Evolutionary conservation across 2,888 invertebrate genomes (phyloP).

Genomic region (Camptogramma bilineatum): DNA sequence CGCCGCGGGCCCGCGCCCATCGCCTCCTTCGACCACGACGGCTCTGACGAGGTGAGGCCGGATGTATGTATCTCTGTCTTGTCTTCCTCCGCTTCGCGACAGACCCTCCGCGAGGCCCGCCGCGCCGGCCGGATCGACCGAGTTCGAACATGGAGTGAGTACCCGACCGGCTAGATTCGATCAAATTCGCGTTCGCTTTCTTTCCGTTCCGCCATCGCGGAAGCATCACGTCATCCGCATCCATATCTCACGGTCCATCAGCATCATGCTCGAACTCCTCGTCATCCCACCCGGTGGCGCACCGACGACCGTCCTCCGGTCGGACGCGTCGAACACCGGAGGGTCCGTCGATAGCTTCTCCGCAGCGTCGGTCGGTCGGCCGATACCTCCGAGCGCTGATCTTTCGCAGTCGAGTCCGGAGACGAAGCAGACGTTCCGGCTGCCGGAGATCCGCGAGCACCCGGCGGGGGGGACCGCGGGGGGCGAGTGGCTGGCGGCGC

Average conservation of each 20-base stretch:
- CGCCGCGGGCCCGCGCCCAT: slow-evolving; percentile 97
- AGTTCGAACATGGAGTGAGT: neutral
- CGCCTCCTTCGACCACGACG: slow-evolving; percentile 95
- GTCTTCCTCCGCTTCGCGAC: slow-evolving; percentile 53
- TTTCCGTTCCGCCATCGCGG: neutral
- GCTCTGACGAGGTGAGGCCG: slow-evolving; percentile 90
- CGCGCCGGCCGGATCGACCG: neutral
- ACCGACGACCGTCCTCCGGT: neutral
- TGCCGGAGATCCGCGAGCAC: slow-evolving; percentile 81
- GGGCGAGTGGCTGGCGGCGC: slow-evolving; percentile 52
- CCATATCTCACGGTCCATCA: neutral
- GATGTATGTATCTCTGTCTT: slow-evolving; percentile 83
- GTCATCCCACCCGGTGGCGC: neutral
- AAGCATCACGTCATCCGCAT: neutral
- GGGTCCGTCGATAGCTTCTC: slow-evolving; percentile 20
- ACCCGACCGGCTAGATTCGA: neutral
- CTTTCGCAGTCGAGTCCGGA: slow-evolving; percentile 85
- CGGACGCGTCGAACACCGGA: neutral
- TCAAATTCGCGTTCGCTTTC: neutral
- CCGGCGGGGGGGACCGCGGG: slow-evolving; percentile 51
- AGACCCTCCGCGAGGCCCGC: slow-evolving; percentile 4
- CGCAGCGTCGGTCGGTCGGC: neutral
- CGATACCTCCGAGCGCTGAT: neutral
- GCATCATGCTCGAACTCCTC: neutral
- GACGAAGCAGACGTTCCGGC: slow-evolving; percentile 81